phyloP scores from a whole-genome alignment of 2,113 vertebrate species.

The Anhinga anhinga region DNA sequence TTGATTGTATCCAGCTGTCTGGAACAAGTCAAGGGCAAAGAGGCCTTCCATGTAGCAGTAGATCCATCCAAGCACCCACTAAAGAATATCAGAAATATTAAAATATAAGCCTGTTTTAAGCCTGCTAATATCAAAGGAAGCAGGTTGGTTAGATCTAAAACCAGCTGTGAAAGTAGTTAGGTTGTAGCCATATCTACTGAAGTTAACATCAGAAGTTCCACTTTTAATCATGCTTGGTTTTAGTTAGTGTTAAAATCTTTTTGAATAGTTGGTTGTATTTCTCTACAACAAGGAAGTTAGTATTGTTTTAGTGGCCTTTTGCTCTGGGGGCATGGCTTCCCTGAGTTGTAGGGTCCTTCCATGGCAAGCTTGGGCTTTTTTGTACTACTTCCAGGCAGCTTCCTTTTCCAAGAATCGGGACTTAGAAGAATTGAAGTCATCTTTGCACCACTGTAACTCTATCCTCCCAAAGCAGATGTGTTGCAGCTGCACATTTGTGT shows the following conservation, averaged over 20 bases:
- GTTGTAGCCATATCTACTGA: not conserved
- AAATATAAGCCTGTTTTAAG: not conserved
- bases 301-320: not conserved
- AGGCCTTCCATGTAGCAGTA: conserved; percentile 4
- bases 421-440: not conserved
- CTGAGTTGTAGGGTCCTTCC: not conserved
- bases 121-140: not conserved
- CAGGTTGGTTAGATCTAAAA: not conserved
- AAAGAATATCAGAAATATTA: conserved; percentile 41
- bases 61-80: conserved; percentile 16
- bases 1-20: conserved; percentile 81
- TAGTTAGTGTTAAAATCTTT: not conserved
- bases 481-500: not conserved
- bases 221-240: not conserved
- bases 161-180: conserved; percentile 21
- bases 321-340: not conserved
- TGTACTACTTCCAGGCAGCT: not conserved
- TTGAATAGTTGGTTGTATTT: not conserved
- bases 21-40: conserved; percentile 63
- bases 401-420: not conserved
- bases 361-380: not conserved
- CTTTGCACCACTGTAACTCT: not conserved
- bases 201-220: not conserved
- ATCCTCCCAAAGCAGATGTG: not conserved
- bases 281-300: not conserved